Evolutionary conservation across 2,797 vertebrate genomes (phyloP).

Genomic region (Percopsis omiscomaycus): DNA sequence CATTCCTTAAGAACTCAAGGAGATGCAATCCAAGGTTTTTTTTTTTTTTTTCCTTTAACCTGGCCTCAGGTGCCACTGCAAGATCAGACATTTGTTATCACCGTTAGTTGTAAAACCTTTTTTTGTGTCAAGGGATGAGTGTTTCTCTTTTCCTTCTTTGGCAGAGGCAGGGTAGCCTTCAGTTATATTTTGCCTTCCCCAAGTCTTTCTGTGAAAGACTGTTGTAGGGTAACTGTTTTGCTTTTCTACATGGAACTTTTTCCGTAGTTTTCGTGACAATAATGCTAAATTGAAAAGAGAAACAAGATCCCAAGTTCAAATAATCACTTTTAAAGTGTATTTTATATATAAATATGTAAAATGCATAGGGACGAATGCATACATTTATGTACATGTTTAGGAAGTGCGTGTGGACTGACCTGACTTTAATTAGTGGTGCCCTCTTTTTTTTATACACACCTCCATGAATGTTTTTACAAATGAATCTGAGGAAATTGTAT

Average conservation of each 20-base stretch:
- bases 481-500: constrained; percentile 75
- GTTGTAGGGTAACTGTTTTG: constrained; percentile 66
- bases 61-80: constrained; percentile 41
- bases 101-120: constrained; percentile 33
- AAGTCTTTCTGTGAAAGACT: constrained; percentile 84
- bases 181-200: constrained; percentile 71
- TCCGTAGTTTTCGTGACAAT: constrained; percentile 66
- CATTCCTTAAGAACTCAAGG: constrained; percentile 28
- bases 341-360: constrained; percentile 81
- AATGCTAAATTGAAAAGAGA: constrained; percentile 53
- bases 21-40: constrained; percentile 18
- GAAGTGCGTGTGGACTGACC: constrained; percentile 72
- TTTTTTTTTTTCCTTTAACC: constrained; percentile 13
- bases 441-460: constrained; percentile 76
- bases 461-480: constrained; percentile 84
- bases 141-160: constrained; percentile 51
- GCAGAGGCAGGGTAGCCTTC: constrained; percentile 64
- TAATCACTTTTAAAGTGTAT: constrained; percentile 78
- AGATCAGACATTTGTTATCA: constrained; percentile 54
- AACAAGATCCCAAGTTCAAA: constrained; percentile 62
- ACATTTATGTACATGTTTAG: constrained; percentile 77
- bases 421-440: constrained; percentile 71
- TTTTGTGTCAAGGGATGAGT: constrained; percentile 51
- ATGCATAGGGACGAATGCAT: constrained; percentile 72
- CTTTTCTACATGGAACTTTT: constrained; percentile 68